Conservation (phyloP, 1,140 invertebrate species). For the Yoshiicerus persimilis region DNA sequence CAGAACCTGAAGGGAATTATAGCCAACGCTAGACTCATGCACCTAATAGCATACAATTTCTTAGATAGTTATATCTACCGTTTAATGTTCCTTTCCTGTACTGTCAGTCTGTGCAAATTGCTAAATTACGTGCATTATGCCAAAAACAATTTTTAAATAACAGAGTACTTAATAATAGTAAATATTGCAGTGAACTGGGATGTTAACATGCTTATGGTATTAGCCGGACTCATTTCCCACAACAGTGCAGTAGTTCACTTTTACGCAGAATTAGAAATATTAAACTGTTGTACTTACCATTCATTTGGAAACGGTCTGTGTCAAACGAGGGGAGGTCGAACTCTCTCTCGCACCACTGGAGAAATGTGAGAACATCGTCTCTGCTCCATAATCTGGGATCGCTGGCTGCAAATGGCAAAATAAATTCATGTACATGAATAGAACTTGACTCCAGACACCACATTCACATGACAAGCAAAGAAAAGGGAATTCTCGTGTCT, state of each 20-base stretch:
- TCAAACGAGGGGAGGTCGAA: slow-evolving; percentile 89
- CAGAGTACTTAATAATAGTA: neutral
- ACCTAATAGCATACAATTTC: too few relatives aligned
- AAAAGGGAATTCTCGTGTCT: too few relatives aligned
- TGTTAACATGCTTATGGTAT: neutral
- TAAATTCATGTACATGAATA: too few relatives aligned
- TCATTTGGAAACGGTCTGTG: slow-evolving; percentile 95
- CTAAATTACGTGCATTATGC: neutral
- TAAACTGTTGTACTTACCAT: slow-evolving; percentile 65
- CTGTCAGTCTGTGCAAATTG: neutral
- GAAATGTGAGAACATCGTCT: slow-evolving; percentile 83
- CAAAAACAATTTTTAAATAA: neutral
- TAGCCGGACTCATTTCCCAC: neutral
- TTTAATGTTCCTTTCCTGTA: neutral
- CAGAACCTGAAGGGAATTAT: too few relatives aligned
- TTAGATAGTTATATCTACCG: neutral
- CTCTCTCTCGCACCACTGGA: slow-evolving; percentile 89
- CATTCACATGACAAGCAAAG: too few relatives aligned
- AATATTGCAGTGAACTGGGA: neutral
- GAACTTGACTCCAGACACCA: too few relatives aligned
- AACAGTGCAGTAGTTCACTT: neutral
- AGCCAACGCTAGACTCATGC: neutral
- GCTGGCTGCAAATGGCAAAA: slow-evolving; percentile 62
- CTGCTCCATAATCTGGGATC: slow-evolving; percentile 87
- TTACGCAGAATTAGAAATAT: too few relatives aligned